Evolutionary conservation across 2,888 invertebrate species (phyloP).

Genomic region (Metallyticus violacea): DNA sequence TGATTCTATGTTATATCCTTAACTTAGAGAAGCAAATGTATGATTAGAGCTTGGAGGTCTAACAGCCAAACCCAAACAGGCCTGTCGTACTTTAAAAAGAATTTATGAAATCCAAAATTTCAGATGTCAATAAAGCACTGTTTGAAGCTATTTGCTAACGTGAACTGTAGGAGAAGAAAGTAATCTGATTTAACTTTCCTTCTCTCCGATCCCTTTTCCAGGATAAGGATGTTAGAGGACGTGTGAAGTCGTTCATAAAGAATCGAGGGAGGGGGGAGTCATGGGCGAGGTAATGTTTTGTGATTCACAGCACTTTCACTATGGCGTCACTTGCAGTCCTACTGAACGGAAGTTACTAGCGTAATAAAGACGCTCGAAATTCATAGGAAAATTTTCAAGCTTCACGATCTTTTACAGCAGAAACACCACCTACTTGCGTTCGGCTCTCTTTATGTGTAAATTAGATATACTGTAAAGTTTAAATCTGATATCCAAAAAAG

Average conservation of each 20-base stretch:
- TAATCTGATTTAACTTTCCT: neutral
- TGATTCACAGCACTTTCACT: neutral
- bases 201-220: neutral
- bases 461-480: no score
- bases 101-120: neutral
- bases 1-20: no score
- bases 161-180: neutral
- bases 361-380: neutral
- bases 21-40: neutral
- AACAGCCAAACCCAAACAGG: no score
- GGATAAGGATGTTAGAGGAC: neutral
- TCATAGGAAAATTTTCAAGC: neutral
- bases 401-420: neutral
- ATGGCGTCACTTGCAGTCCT: neutral
- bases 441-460: no score
- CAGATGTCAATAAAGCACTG: neutral
- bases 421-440: neutral
- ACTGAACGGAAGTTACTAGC: neutral
- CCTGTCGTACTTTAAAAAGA: no score
- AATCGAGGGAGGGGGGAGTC: neutral
- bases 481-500: no score
- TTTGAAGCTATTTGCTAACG: neutral
- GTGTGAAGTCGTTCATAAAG: neutral
- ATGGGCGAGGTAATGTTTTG: neutral
- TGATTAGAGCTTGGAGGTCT: neutral